phyloP scores from a whole-genome alignment of 2,113 vertebrate species.

The Tragelaphus strepsiceros region DNA sequence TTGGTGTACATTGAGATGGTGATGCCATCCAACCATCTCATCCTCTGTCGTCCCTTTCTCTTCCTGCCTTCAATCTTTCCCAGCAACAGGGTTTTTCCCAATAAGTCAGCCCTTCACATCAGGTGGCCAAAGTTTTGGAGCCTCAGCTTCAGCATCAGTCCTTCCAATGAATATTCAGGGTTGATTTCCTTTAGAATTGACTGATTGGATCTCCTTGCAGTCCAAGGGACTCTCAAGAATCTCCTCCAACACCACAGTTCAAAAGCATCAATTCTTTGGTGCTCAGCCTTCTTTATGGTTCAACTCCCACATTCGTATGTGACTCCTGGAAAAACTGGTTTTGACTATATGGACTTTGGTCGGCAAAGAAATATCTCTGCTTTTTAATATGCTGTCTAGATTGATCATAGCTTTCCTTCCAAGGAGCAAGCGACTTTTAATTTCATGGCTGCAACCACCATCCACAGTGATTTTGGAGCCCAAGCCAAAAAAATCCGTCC shows the following conservation, averaged over 20 bases:
- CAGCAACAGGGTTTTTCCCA: not conserved
- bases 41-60: not conserved
- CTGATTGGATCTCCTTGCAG: not conserved
- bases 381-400: not conserved
- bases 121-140: not conserved
- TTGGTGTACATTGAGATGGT: not conserved
- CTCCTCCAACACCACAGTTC: not conserved
- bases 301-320: not conserved
- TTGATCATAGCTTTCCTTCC: not conserved
- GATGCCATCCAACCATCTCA: not conserved
- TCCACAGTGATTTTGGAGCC: not conserved
- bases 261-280: not conserved
- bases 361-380: not conserved
- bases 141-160: not conserved
- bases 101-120: not conserved
- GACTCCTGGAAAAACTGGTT: not conserved
- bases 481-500: not conserved
- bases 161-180: not conserved
- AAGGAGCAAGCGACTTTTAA: not conserved
- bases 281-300: not conserved
- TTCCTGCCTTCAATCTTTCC: not conserved
- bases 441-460: not conserved
- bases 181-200: not conserved
- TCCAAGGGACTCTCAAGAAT: not conserved
- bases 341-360: not conserved